These are phyloP conservation scores for Dryocosmus kuriphilus DNA, from an alignment of 2,888 invertebrate genomes.

Conservation along the genomic window DNA sequence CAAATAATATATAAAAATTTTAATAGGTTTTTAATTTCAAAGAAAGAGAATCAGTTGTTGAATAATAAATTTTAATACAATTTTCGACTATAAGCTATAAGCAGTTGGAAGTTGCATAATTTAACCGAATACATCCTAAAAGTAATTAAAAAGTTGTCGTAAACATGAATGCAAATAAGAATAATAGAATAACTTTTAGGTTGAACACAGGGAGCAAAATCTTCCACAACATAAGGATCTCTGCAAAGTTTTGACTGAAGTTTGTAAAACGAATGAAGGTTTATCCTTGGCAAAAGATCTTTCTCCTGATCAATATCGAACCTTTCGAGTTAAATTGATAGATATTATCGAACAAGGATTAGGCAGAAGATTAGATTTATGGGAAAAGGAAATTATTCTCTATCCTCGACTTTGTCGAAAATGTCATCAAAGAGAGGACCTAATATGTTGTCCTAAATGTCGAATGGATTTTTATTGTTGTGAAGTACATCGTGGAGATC, in stretches of 20 bases:
- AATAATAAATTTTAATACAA: too few species aligned
- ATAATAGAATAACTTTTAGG: not conserved
- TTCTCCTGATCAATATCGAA: conserved; percentile 81
- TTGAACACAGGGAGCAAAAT: conserved; percentile 82
- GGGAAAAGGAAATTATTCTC: conserved; percentile 85
- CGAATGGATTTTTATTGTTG: conserved; percentile 81
- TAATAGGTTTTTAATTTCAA: too few species aligned
- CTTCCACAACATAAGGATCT: conserved; percentile 81
- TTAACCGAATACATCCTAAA: too few species aligned
- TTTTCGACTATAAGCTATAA: too few species aligned
- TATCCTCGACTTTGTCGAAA: conserved; percentile 83
- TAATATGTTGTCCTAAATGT: conserved; percentile 81
- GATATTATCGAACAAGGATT: conserved; percentile 81
- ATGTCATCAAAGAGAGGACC: conserved; percentile 79
- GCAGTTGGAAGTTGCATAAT: too few species aligned
- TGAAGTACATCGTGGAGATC: conserved; percentile 79
- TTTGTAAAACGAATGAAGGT: conserved; percentile 80
- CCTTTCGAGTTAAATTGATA: conserved; percentile 82
- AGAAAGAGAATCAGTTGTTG: too few species aligned
- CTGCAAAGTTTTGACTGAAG: conserved; percentile 81
- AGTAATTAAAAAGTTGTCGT: too few species aligned
- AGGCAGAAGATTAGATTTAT: conserved; percentile 81
- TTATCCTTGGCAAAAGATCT: conserved; percentile 79
- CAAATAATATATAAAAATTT: not conserved
- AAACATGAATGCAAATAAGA: too few species aligned